phyloP scores from a whole-genome alignment of 1,140 invertebrate species.

The Homalodisca vitripennis region DNA sequence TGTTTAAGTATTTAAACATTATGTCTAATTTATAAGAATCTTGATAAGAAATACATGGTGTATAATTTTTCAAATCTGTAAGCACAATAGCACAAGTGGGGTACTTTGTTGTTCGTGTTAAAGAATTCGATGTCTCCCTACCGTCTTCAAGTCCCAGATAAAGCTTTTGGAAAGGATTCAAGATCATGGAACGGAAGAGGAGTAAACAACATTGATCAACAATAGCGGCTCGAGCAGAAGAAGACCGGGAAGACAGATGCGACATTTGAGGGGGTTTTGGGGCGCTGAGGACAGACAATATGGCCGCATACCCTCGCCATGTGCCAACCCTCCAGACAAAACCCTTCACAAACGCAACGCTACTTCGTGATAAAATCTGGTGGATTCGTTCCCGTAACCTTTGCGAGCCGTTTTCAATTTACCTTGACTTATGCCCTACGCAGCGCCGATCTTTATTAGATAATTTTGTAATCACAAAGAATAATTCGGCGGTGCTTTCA shows the following conservation, averaged over 20 bases:
- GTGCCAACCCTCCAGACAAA: neutral
- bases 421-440: neutral
- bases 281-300: neutral
- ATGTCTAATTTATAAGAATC: too few relatives aligned
- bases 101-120: too few relatives aligned
- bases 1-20: too few relatives aligned
- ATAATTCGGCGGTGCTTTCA: too few relatives aligned
- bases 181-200: neutral
- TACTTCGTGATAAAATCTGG: too few relatives aligned
- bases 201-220: neutral
- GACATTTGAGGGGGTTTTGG: neutral
- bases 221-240: neutral
- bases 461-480: neutral
- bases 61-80: too few relatives aligned
- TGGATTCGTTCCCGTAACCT: too few relatives aligned
- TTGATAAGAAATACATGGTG: too few relatives aligned
- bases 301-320: neutral
- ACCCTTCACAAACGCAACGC: too few relatives aligned
- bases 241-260: neutral
- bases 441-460: neutral
- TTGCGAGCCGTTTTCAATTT: neutral
- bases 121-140: too few relatives aligned
- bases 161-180: neutral
- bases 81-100: too few relatives aligned
- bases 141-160: too few relatives aligned